A percentile compares a stretch with the other conserved stretches of the same genome.
Evolutionary conservation across 2,797 vertebrate species (phyloP).

Genomic region (Esox lucius): DNA sequence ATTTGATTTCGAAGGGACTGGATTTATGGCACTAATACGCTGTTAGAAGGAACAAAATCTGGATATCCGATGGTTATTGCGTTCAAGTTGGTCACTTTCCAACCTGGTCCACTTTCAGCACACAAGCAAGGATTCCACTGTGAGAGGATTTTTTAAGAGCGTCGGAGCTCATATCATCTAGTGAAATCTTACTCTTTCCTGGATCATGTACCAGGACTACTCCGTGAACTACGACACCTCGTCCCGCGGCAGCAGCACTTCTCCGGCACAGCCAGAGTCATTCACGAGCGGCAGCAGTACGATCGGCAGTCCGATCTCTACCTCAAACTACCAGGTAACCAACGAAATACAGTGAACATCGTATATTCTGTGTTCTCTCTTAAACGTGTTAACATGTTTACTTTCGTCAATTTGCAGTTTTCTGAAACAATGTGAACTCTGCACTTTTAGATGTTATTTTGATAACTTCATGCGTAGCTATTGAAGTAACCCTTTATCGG

Average conservation of each 20-base stretch:
- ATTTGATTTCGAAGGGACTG: slow-evolving; percentile 16
- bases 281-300: slow-evolving; percentile 86
- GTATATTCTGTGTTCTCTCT: neutral
- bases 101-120: slow-evolving; percentile 4
- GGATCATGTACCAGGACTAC: slow-evolving; percentile 99
- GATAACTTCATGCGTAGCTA: slow-evolving; percentile 36
- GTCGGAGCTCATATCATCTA: slow-evolving; percentile 44
- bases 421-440: slow-evolving; percentile 23
- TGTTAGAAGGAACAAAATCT: slow-evolving; percentile 39
- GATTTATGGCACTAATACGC: slow-evolving; percentile 14
- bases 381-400: neutral
- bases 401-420: neutral
- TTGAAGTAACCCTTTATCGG: no score
- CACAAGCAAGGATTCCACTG: slow-evolving; percentile 49
- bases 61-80: slow-evolving; percentile 49
- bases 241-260: slow-evolving; percentile 96
- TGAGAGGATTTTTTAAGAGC: slow-evolving; percentile 57
- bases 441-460: slow-evolving; percentile 13
- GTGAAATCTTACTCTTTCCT: slow-evolving; percentile 66
- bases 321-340: slow-evolving; percentile 85
- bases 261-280: slow-evolving; percentile 91
- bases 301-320: slow-evolving; percentile 80
- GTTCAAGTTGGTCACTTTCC: slow-evolving; percentile 18
- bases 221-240: slow-evolving; percentile 96
- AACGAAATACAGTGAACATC: neutral